Evolutionary conservation across 2,113 vertebrate species (phyloP).

Genomic region (Spermophilus dauricus): DNA sequence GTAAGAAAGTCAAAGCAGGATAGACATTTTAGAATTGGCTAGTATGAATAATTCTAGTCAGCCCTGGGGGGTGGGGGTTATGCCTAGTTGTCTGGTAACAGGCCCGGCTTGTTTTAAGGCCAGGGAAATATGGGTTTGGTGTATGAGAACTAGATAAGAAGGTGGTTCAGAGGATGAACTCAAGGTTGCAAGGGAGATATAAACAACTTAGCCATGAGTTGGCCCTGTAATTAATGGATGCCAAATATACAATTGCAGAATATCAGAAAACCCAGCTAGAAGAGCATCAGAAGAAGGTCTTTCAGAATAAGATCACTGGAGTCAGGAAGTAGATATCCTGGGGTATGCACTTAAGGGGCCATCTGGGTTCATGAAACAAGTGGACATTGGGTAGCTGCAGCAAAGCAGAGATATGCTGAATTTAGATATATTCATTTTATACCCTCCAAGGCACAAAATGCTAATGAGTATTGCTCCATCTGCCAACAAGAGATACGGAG

Average conservation of each 20-base stretch:
- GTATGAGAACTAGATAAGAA: background rate
- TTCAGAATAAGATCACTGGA: background rate
- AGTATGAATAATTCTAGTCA: background rate
- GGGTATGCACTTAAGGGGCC: background rate
- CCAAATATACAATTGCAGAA: background rate
- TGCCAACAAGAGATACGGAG: background rate
- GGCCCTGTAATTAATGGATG: background rate
- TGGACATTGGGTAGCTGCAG: background rate
- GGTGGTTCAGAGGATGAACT: background rate
- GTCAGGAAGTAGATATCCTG: too few relatives aligned
- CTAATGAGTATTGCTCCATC: background rate
- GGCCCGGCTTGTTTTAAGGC: background rate
- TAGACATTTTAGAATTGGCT: background rate
- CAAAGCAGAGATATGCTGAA: background rate
- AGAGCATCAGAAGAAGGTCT: background rate
- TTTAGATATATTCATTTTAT: background rate
- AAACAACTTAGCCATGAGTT: background rate
- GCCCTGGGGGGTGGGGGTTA: background rate
- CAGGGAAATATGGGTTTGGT: background rate
- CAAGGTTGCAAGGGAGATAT: background rate
- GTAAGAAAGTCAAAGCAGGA: background rate
- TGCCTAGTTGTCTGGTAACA: background rate
- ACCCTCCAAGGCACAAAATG: background rate
- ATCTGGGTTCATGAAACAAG: background rate
- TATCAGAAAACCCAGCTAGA: background rate